Percentiles rank a stretch among this genome's conserved stretches.
Evolutionary conservation across 2,888 invertebrate species (phyloP).

Genomic region (Chrysopilus asiliformis): DNA sequence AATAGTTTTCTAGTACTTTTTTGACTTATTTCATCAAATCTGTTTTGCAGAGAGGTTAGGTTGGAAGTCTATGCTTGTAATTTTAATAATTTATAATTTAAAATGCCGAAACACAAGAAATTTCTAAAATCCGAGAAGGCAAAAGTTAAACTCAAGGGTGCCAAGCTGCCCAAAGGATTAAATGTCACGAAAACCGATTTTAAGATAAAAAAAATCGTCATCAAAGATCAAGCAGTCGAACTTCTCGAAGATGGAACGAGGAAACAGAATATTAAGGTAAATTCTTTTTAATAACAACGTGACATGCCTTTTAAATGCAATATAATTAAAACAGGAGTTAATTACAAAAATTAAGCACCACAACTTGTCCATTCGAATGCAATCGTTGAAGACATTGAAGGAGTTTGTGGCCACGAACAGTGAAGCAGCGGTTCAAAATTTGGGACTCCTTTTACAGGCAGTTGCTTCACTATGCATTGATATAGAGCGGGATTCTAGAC

Average conservation of each 20-base stretch:
- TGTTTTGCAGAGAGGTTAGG: too few relatives aligned
- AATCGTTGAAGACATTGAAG: conserved; percentile 27
- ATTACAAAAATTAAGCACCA: conserved; percentile 40
- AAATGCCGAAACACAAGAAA: conserved; percentile 47
- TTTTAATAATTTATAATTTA: too few relatives aligned
- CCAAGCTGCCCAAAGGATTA: conserved; percentile 70
- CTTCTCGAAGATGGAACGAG: conserved; percentile 52
- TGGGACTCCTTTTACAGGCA: conserved; percentile 55
- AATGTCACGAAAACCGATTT: conserved; percentile 84
- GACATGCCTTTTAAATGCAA: too few relatives aligned
- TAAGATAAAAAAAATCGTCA: conserved; percentile 74
- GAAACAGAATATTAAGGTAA: conserved; percentile 49
- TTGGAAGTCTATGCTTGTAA: too few relatives aligned
- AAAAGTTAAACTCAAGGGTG: conserved; percentile 76
- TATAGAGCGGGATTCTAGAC: conserved; percentile 46
- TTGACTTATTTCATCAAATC: too few relatives aligned
- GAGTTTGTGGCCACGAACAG: conserved; percentile 35
- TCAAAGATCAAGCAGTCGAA: conserved; percentile 56
- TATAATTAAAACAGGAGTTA: conserved; percentile 28
- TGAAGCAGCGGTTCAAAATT: conserved; percentile 37
- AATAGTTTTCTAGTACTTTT: too few relatives aligned
- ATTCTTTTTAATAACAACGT: too few relatives aligned
- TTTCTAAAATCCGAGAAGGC: conserved; percentile 71
- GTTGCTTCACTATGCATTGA: conserved; percentile 58
- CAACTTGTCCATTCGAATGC: conserved; percentile 29